Evolutionary conservation across 2,113 vertebrate genomes (phyloP).

Genomic region (Passer montanus): DNA sequence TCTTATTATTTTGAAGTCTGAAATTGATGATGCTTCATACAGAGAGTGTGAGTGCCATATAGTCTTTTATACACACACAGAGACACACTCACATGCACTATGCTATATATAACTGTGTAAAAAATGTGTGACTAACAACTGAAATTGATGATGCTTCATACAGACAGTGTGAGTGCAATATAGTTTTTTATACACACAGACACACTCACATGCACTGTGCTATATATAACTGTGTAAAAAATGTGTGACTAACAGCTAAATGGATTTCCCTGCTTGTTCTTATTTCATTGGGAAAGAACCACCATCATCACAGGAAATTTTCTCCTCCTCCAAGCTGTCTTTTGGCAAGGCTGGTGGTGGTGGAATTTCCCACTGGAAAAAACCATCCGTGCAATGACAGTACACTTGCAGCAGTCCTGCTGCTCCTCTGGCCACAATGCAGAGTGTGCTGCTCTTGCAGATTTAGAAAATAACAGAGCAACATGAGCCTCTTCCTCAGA

Average conservation of each 20-base stretch:
- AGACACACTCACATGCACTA: background rate
- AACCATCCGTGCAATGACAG: background rate
- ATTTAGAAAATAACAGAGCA: background rate
- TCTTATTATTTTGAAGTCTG: background rate
- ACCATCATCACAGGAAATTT: background rate
- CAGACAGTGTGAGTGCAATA: background rate
- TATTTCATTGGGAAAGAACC: background rate
- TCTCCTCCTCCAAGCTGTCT: background rate
- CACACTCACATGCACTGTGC: background rate
- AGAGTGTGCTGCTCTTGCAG: background rate
- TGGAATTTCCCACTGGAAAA: slow-evolving; percentile 30
- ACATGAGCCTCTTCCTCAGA: background rate
- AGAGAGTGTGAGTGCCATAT: background rate
- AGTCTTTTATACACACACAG: background rate
- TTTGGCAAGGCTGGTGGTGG: background rate
- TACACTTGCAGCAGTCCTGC: background rate
- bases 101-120: background rate
- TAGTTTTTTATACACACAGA: background rate
- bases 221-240: background rate
- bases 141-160: background rate
- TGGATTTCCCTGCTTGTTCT: background rate
- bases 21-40: background rate
- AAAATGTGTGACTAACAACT: background rate
- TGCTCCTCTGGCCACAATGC: background rate
- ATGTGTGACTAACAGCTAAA: background rate